Evolutionary conservation across 64 coral and sea anemone species (phyloP), one percentile per base, ranked within the genome.

Genomic region (Actinia tenebrosa): DNA sequence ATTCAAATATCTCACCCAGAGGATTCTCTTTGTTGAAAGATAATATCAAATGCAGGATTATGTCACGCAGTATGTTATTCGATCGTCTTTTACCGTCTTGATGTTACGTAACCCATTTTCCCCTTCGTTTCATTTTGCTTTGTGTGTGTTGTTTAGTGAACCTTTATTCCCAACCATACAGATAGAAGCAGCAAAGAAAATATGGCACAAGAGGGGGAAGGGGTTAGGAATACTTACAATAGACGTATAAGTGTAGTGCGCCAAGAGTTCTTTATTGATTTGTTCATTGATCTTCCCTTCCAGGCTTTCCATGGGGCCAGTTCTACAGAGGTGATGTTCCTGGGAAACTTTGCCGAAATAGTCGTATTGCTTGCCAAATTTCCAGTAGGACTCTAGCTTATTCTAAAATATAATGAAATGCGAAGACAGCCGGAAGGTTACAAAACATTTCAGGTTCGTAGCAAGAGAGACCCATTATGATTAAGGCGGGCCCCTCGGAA

Each of bases 231-330:
- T 75, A 88, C 86, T 54, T 71, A 92, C 91, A 86, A 92, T 88
- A 27, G 91, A 88, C 52, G 85, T 10, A 54, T 88, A 92, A 37
- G 63, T 92, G 79, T 92, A 92, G 86, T 92, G 80, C 13, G 84
- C 80, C 60, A 79, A 84, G 45, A 92, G 80, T 64, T 92, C 91
- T 53, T 83, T 87, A 62, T 92, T 92, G 81, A 92, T 92, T 53
- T 92, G 91, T 16, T 87, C 83, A 86, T 92, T 88, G 66, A 92
- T 88, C 71, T 84, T 66, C 22, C 68, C 19, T 84, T 88, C 80
- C 10, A 87, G 46, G 45, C 20, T 44, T 15, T 47, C 13, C 45
- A 83, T 53, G 10, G 4, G 10, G 3, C 0, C 8, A 7, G 44
- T 50, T 16, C 5, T 47, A 50, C 1, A 9, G 10, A 83, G 45